Conservation (phyloP, 2,797 vertebrate genomes). For the Paguma larvata region DNA sequence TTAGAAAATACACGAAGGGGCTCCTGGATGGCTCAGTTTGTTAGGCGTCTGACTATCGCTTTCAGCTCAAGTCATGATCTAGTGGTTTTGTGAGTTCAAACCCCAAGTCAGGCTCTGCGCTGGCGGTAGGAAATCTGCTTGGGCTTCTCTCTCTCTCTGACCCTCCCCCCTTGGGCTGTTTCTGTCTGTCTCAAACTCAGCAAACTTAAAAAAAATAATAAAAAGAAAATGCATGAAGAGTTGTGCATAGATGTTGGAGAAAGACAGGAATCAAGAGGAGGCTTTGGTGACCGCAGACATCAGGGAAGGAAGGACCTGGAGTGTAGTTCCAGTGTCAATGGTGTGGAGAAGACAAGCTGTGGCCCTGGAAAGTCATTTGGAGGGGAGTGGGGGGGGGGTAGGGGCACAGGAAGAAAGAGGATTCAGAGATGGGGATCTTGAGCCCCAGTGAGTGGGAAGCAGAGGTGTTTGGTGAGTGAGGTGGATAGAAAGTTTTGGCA, state of each 20-base stretch:
- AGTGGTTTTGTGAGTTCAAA: no score
- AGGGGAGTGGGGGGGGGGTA: fast-evolving
- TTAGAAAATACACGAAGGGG: no score
- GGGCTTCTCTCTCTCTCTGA: no score
- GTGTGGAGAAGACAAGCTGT: not conserved
- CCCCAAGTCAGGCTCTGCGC: no score
- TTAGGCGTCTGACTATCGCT: no score
- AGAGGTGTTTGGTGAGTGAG: constrained; percentile 53
- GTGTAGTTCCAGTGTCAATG: not conserved
- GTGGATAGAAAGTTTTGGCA: constrained; percentile 49
- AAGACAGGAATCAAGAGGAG: not conserved
- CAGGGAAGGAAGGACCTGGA: not conserved
- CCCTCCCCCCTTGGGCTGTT: no score
- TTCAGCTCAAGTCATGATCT: no score
- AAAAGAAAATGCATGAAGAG: not conserved
- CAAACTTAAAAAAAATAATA: no score
- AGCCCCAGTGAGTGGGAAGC: not conserved
- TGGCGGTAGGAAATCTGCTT: no score
- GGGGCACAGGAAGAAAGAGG: not conserved
- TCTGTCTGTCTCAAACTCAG: no score
- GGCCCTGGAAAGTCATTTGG: not conserved
- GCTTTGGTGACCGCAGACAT: not conserved
- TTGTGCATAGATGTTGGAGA: not conserved
- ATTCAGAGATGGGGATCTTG: not conserved
- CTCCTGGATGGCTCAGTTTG: no score